Conservation (phyloP, 2,888 invertebrate genomes). For the Oasisia sp. region DNA sequence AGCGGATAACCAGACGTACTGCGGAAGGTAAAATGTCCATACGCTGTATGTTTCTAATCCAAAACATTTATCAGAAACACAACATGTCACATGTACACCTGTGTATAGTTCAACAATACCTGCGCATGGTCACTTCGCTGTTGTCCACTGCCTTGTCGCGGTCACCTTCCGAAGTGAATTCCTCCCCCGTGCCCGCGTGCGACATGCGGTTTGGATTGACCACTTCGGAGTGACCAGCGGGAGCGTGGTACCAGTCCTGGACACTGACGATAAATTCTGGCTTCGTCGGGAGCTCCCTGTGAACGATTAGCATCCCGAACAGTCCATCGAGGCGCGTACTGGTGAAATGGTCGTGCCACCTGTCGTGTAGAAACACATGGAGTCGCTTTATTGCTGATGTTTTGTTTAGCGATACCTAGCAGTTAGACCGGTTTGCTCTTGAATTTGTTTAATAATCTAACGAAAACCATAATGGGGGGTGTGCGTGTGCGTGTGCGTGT, state of each 20-base stretch:
- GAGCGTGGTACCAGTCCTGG: not conserved
- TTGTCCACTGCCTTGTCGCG: constrained; percentile 27
- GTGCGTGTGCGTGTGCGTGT: no score
- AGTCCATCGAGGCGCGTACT: constrained; percentile 33
- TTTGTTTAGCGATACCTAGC: no score
- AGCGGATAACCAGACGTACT: no score
- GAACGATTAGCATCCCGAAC: constrained; percentile 36
- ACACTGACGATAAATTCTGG: not conserved
- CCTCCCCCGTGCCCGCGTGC: constrained; percentile 22
- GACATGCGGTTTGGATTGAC: not conserved
- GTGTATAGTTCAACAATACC: not conserved
- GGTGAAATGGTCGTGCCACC: constrained; percentile 35
- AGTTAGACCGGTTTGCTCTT: no score
- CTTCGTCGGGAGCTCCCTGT: constrained; percentile 21
- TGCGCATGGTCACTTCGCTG: constrained; percentile 20
- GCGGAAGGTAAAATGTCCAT: no score
- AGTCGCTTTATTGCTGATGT: no score
- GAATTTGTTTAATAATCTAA: no score
- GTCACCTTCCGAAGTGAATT: not conserved
- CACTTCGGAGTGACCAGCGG: not conserved
- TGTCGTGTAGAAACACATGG: not conserved
- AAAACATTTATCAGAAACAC: no score
- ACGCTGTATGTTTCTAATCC: no score
- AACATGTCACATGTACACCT: not conserved
- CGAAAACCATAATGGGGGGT: no score